A percentile compares a stretch with the other conserved stretches of the same genome.
Conservation (phyloP, 2,113 vertebrate species). For the Hemiscyllium ocellatum region DNA sequence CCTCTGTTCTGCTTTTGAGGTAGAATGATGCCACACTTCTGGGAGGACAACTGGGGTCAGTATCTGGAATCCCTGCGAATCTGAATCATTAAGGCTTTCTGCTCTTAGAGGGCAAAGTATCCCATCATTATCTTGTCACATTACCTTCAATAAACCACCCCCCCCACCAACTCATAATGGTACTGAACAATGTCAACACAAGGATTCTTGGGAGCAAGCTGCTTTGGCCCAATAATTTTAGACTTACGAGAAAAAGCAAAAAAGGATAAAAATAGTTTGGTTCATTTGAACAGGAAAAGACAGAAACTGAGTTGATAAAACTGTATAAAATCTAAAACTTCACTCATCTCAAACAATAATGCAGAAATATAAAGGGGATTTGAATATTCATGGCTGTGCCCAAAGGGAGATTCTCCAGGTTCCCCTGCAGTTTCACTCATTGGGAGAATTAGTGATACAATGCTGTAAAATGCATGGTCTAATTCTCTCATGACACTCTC, state of each 20-base stretch:
- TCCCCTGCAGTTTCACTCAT: too few relatives aligned
- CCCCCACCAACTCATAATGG: too few relatives aligned
- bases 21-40: constrained; percentile 42
- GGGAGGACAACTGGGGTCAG: constrained; percentile 51
- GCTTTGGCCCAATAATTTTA: neutral
- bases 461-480: neutral
- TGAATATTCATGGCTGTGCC: too few relatives aligned
- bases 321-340: neutral
- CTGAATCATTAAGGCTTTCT: constrained; percentile 41
- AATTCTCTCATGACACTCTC: too few relatives aligned
- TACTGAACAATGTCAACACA: neutral
- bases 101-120: neutral
- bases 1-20: constrained; percentile 38
- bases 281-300: neutral
- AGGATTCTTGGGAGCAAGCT: neutral
- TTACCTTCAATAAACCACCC: neutral
- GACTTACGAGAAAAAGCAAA: neutral
- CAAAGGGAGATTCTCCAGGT: too few relatives aligned
- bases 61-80: constrained; percentile 54
- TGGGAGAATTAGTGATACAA: neutral
- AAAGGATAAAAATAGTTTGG: neutral
- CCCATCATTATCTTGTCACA: neutral
- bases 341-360: neutral
- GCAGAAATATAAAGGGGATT: neutral
- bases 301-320: neutral